Base-by-base conservation (phyloP, 2,797 vertebrate genomes). In the Cichlasoma orientale region DNA sequence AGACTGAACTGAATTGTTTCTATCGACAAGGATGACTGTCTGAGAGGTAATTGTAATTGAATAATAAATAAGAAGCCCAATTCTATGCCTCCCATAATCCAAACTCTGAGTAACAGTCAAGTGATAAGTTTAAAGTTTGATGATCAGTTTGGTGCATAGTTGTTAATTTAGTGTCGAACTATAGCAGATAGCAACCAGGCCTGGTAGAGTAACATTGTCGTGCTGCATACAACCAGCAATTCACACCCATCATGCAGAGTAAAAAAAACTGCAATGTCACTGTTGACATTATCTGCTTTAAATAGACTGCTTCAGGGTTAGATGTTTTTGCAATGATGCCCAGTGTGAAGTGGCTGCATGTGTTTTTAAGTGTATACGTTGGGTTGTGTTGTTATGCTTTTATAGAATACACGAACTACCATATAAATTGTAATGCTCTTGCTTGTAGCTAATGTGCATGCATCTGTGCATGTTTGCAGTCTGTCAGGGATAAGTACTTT, bases 401-500 rank as follows among this genome's bases (percentile, higher is more conserved):
- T 47, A 75, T 70, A 58, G 69, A 87, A 66, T 73, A 79, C 47
- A n/a, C n/a, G 7, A 47, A 57, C 70, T 56, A 41, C 68, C 70
- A 72, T 90, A 47, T 81, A 90, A 85, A 86, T 74, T 54, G 25
- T 86, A 72, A 55, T 66, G 55, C 38, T 74, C 52, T 71, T 71
- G 66, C 72, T 79, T 41, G 54, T 66, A 56, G 79, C 61, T 73
- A 68, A 52, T 83, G 36, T 66, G 16, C 72, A 36, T 68, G 54
- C 72, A 13, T 78, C 12, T 58, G 78, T 36, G 58, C 56, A 50
- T 8, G 38, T 41, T 44, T 70, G 80, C 85, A 87, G 85, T 90
- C 84, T 88, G 86, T 83, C 80, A 63, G 82, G 77, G 83, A 85
- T 89, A 82, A 86, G 81, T 74, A 84, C 85, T 90, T 78, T 83